These are phyloP conservation scores for Synaphobranchus kaupii DNA, from an alignment of 2,797 vertebrate species.

Conservation along the genomic window DNA sequence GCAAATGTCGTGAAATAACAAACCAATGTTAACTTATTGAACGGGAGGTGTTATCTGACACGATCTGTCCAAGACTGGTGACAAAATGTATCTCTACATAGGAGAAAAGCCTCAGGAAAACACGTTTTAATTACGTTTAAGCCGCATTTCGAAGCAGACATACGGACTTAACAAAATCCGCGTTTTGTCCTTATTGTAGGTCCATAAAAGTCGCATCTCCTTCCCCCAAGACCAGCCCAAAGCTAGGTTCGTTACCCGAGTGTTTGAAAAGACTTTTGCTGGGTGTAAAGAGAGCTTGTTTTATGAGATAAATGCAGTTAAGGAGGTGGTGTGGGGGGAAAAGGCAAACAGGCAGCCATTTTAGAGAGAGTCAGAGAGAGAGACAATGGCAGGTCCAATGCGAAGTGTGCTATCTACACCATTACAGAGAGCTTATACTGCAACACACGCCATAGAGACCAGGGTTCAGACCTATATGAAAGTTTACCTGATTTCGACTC, in stretches of 20 bases:
- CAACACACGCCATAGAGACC: conserved; percentile 49
- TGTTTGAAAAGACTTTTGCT: conserved; percentile 46
- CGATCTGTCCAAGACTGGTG: neutral
- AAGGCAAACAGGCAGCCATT: conserved; percentile 91
- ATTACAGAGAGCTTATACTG: conserved; percentile 34
- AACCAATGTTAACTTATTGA: neutral
- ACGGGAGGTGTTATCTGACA: neutral
- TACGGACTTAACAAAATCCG: conserved; percentile 54
- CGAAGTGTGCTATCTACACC: conserved; percentile 58
- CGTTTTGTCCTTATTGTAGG: conserved; percentile 44
- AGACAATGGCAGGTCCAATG: conserved; percentile 89
- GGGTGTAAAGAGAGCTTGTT: conserved; percentile 40
- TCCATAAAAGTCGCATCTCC: conserved; percentile 65
- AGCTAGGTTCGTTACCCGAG: conserved; percentile 37
- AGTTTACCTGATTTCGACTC: conserved; percentile 88
- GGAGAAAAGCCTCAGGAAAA: conserved; percentile 32
- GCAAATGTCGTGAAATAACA: conserved; percentile 26
- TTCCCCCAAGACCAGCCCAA: conserved; percentile 56
- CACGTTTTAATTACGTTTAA: conserved; percentile 39
- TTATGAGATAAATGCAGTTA: conserved; percentile 60
- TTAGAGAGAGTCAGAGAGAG: conserved; percentile 78
- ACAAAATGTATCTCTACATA: neutral
- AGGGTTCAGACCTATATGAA: conserved; percentile 39
- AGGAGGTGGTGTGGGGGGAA: conserved; percentile 72
- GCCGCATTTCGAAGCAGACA: conserved; percentile 49